Base-by-base conservation (phyloP, 2,888 invertebrate species). In the Pterobdella sp. region DNA sequence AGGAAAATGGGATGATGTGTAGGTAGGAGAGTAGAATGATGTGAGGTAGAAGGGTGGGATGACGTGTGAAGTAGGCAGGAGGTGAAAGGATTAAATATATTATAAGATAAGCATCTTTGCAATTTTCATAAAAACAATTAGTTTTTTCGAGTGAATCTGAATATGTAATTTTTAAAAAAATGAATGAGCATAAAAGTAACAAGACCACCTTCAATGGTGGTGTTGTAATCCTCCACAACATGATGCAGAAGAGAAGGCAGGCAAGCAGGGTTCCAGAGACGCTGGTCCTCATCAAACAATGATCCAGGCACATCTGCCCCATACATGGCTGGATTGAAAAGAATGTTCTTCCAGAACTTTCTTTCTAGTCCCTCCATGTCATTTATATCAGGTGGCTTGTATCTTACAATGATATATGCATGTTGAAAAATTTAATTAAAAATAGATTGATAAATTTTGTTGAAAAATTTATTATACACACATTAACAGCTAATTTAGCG, bases 321-420 rank as follows among this genome's bases (percentile, higher is more conserved):
- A 83, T 99, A 99, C 78, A 99, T 94, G 0, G 98, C 94, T 1
- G 94, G 90, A 10, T 92, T 91, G 82, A 93, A 94, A 0, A 93
- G 91, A 4, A 98, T 91, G 83, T 97, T 97, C 81, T 94, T 94
- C 98, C 98, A 99, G 83, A 97, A 98, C 81, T 94, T 94, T 68
- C 97, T 78, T 75, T 86, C 86, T 26, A 56, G 60, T 7, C n/a
- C 60, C 7, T 56, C 60, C 42, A 71, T 69, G 73, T 56, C 68
- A 36, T 63, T 52, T 29, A 75, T 82, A 81, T 77, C 79, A 22
- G 85, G 85, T 60, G 83, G 79, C 35, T 77, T 78, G 73, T 73
- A 73, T 34, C 73, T 73, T 42, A 22, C 7, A 42, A 42, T 14
- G 7, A 14, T n/a, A n/a, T n/a, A n/a, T n/a, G n/a, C n/a, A n/a